Conservation (phyloP, 2,888 invertebrate species). For the Melanostoma mellinum region DNA sequence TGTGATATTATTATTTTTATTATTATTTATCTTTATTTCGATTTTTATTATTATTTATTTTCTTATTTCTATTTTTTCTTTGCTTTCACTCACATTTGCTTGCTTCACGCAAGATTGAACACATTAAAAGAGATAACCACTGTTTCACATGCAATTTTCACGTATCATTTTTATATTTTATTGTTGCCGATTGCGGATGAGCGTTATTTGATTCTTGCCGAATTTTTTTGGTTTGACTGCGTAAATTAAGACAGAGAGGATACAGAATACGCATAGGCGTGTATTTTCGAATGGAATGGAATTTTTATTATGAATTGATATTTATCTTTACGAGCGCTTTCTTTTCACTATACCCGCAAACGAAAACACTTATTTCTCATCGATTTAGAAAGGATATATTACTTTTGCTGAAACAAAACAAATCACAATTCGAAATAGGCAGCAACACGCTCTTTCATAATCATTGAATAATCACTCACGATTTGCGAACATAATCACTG, state of each 20-base stretch:
- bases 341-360: too few relatives aligned
- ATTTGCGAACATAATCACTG: background rate
- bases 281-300: too few relatives aligned
- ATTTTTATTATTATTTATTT: slow-evolving; percentile 13
- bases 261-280: too few relatives aligned
- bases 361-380: slow-evolving; percentile 20
- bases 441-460: slow-evolving; percentile 4
- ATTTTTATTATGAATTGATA: too few relatives aligned
- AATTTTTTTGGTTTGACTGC: slow-evolving; percentile 7
- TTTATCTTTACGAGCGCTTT: too few relatives aligned
- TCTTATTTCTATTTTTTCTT: background rate
- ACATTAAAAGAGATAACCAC: slow-evolving; percentile 22
- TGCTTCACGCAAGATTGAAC: slow-evolving; percentile 12
- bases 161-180: slow-evolving; percentile 11
- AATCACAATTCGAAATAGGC: too few relatives aligned
- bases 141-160: slow-evolving; percentile 45
- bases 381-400: too few relatives aligned
- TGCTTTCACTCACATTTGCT: slow-evolving; percentile 11
- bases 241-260: too few relatives aligned
- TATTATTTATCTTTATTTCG: slow-evolving; percentile 4
- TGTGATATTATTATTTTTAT: slow-evolving; percentile 15
- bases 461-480: slow-evolving; percentile 44
- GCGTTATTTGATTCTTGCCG: background rate
- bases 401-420: too few relatives aligned
- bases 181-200: background rate